phyloP scores from a whole-genome alignment of 2,888 invertebrate species.

The Noctua fimbriata region DNA sequence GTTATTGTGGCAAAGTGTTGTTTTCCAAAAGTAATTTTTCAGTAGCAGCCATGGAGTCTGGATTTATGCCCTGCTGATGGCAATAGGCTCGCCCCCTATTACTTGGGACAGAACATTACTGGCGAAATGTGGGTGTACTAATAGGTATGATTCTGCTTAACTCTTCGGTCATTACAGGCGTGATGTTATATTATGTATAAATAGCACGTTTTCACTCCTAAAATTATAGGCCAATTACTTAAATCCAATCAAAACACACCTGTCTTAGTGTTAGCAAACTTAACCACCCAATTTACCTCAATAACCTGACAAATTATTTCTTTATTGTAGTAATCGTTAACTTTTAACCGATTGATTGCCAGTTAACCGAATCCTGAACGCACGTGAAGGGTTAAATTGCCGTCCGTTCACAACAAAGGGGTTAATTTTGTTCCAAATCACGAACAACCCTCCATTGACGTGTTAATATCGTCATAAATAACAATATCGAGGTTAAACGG shows the following conservation, averaged over 20 bases:
- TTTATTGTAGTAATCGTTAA: conserved; percentile 75
- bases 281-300: conserved; percentile 51
- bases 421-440: conserved; percentile 80
- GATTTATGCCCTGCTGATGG: no score
- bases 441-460: conserved; percentile 80
- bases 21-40: no score
- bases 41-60: no score
- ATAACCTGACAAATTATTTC: conserved; percentile 71
- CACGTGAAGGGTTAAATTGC: conserved; percentile 72
- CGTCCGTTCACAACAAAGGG: conserved; percentile 78
- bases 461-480: conserved; percentile 85
- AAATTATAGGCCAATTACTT: conserved; percentile 14
- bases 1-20: no score
- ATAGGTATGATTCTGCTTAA: no score
- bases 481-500: conserved; percentile 67
- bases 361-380: conserved; percentile 70
- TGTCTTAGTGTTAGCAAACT: conserved; percentile 20
- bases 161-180: no score
- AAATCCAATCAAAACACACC: conserved; percentile 14
- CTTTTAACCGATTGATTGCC: conserved; percentile 82
- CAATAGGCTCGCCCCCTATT: no score
- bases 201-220: not conserved
- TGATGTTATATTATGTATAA: not conserved
- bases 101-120: no score
- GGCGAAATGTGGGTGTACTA: no score